Conservation (phyloP, 2,113 vertebrate genomes). For the Corythornis cristatus region DNA sequence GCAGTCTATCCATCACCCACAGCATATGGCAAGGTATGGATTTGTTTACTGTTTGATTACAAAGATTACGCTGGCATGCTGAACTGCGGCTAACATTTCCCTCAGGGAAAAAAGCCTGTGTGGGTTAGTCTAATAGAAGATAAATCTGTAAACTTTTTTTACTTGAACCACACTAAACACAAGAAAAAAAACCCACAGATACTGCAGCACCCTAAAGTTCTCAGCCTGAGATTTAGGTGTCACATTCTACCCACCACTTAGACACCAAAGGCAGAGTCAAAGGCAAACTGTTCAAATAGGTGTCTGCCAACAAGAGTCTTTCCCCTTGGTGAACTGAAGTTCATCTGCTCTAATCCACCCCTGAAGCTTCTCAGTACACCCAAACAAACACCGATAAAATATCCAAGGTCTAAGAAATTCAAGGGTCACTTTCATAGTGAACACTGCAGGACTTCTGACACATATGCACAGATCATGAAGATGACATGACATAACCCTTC, state of each 20-base stretch:
- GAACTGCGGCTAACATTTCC: neutral
- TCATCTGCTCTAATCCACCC: neutral
- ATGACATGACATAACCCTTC: neutral
- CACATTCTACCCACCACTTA: neutral
- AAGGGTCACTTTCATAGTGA: neutral
- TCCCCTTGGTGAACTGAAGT: neutral
- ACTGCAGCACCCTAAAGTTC: neutral
- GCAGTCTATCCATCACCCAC: neutral
- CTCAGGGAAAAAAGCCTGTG: neutral
- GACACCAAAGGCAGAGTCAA: neutral
- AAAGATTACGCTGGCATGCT: neutral
- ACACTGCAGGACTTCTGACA: neutral
- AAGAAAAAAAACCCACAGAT: constrained; percentile 1
- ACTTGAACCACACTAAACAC: constrained; percentile 26
- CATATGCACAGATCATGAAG: neutral
- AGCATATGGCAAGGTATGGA: neutral
- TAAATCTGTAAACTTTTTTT: constrained; percentile 30
- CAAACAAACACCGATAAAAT: neutral
- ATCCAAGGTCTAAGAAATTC: neutral
- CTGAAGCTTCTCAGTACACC: neutral
- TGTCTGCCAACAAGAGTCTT: neutral
- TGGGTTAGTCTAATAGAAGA: constrained; percentile 52
- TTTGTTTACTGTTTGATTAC: constrained; percentile 57
- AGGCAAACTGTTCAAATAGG: neutral
- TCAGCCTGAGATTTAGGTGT: neutral